Evolutionary conservation across 2,888 invertebrate genomes (phyloP), one percentile per base, ranked within the genome.

Genomic region (Tetrapedia diversipes): DNA sequence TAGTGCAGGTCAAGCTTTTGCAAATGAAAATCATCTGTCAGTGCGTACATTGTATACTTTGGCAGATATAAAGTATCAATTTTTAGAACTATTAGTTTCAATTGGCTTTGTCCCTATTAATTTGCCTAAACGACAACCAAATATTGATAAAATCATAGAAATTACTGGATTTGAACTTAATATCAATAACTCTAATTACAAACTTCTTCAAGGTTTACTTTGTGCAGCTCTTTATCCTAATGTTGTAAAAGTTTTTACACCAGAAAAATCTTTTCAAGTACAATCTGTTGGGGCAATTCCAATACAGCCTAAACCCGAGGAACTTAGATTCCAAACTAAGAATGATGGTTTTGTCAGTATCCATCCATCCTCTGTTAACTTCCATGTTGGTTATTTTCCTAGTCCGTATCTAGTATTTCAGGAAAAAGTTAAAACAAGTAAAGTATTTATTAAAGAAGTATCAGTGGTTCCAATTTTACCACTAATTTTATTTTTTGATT

Each of bases 161-260:
- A 86, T 95, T n/a, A 95, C 96, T 7, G 96, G 96, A 43, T 90
- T 92, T 19, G 94, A 94, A 93, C 92, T 96, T 39, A 97, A 97
- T 87, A 92, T 92, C 10, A 96, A 97, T 84, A 95, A 95, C 3
- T 95, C 95, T 6, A 97, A 96, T 86, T 94, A 95, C 74, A 94
- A 94, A 70, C 91, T 97, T n/a, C 89, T 97, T 24, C 94, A 96
- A 61, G 98, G 98, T 0, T 95, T 98, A 32, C 93, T 99, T 51
- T 97, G 97, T 89, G 98, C 98, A 1, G 98, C 98, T 0, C 93
- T 98, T 24, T 99, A 98, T 92, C 99, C 99, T 0, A 98, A 98
- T 89, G 94, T 99, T 39, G 96, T 97, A 0, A 96, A 97, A 92
- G 95, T 96, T 8, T 92, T 96, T 59, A 96, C 96, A 0, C 97